Base-by-base conservation (phyloP, 2,888 invertebrate genomes). In the Aromia moschata region DNA sequence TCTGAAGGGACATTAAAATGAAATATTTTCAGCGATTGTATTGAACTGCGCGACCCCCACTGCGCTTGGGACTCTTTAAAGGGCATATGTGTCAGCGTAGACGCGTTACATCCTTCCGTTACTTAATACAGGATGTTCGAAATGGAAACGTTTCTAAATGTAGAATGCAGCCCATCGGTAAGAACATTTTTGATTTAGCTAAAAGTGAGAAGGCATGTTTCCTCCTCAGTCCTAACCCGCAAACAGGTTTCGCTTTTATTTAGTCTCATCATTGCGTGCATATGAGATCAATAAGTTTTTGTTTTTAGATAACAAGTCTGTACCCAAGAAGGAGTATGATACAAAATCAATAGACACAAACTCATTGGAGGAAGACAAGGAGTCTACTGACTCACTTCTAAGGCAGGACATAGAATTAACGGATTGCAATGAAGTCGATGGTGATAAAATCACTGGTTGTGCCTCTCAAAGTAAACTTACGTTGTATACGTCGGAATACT, bases 21-120 rank as follows among this genome's bases (percentile, higher is more conserved):
- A n/a, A n/a, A n/a, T 57, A 37, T 80, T 81, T 92, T 83, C 83
- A 88, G 91, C 65, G 89, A 91, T 70, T 99, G 98, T 80, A 89
- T 98, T 2, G 88, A 89, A 25, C 84, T 97, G 59, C 95, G 96
- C 83, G 98, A 99, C 83, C 98, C 98, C 0, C 96, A 98, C 79
- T 99, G 98, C 81, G 96, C 96, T 14, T 99, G 98, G 98, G 93
- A 95, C 78, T 87, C 89, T 3, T 81, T 82, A 43, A 81, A 82
- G 66, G 79, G 81, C 55, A 75, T 77, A n/a, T 87, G 87, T 72
- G 83, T 85, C 15, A 83, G 84, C 44, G 81, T 85, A 37, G 83
- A 83, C 64, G 80, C 81, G 81, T 73, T 5, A 75, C 77, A 2
- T 74, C 76, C 2, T 76, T 73, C 66, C 72, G 77, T 30, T 76